Base-by-base conservation (phyloP, 2,113 vertebrate genomes). In the Macquaria australasica region DNA sequence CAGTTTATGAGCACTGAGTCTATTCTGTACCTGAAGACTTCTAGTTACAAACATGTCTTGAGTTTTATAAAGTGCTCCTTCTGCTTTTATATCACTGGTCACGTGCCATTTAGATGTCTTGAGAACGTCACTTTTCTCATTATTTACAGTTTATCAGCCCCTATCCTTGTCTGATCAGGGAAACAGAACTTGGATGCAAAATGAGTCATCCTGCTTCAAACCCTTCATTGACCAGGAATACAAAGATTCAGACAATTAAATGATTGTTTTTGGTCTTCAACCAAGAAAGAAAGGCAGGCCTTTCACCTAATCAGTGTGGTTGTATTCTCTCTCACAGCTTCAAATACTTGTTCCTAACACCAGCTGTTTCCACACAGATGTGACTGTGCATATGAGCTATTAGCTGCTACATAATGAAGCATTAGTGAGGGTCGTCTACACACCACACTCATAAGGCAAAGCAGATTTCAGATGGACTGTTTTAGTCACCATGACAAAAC, bases 301-400 rank as follows among this genome's bases (percentile, higher is more conserved):
- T 78, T 63, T 60, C 31, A 28, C 53, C 12, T 20, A 83, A 83
- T 82, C 74, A 81, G 1, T 80, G 58, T 34, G 74, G 67, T 53
- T 68, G 41, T 77, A 48, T 63, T 87, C 68, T 71, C 45, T 69
- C n/a, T 74, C 45, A 45, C 56, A 53, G 58, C 79, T 79, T 87
- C 59, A 82, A 74, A 73, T 66, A n/a, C 64, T 75, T 43, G 21
- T 41, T 79, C 50, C 39, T 12, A 79, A 81, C 68, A 68, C 56
- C 85, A 88, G 77, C 87, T 87, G 78, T 85, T 91, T 78, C 84
- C n/a, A 63, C 58, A 87, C 83, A 90, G 78, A 88, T 87, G 82
- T 83, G 71, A 72, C 28, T n/a, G 73, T 31, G 59, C 11, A 21
- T 21, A 67, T 63, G 37, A 0, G 18, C n/a, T 48, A 75, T 77